These are phyloP conservation scores for Melanotaenia pygmaea DNA, from an alignment of 2,797 vertebrate species.

Conservation along the genomic window DNA sequence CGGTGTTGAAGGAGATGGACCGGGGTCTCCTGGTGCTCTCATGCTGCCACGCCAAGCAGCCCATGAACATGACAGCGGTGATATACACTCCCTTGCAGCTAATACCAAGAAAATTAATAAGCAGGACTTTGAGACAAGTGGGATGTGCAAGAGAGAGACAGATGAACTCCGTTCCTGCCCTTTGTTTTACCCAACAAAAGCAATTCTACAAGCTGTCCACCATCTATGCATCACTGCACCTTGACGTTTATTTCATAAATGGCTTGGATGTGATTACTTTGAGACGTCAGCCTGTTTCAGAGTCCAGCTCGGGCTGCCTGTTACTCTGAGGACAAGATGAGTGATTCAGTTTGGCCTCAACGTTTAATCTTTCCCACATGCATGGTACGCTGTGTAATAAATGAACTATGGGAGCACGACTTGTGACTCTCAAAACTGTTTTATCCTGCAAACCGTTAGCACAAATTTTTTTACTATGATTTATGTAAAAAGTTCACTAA, in stretches of 20 bases:
- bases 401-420: background rate
- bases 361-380: constrained; percentile 23
- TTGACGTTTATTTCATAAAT: constrained; percentile 29
- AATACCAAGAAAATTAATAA: constrained; percentile 28
- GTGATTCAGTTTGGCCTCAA: constrained; percentile 29
- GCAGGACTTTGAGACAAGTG: constrained; percentile 29
- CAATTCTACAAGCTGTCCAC: constrained; percentile 49
- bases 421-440: constrained; percentile 2
- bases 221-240: constrained; percentile 37
- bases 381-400: constrained; percentile 4
- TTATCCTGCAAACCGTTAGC: background rate
- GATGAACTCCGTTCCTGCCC: constrained; percentile 34
- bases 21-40: constrained; percentile 7
- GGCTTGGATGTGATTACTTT: constrained; percentile 3
- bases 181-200: constrained; percentile 38
- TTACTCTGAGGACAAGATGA: constrained; percentile 27
- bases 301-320: constrained; percentile 7
- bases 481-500: background rate
- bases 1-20: constrained; percentile 11
- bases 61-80: constrained; percentile 16
- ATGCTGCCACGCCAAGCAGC: constrained; percentile 2
- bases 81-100: constrained; percentile 24
- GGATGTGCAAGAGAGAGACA: constrained; percentile 29
- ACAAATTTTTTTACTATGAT: background rate
- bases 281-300: constrained; percentile 7